phyloP scores from a whole-genome alignment of 2,888 invertebrate genomes.

The Trissolcus japonicus region DNA sequence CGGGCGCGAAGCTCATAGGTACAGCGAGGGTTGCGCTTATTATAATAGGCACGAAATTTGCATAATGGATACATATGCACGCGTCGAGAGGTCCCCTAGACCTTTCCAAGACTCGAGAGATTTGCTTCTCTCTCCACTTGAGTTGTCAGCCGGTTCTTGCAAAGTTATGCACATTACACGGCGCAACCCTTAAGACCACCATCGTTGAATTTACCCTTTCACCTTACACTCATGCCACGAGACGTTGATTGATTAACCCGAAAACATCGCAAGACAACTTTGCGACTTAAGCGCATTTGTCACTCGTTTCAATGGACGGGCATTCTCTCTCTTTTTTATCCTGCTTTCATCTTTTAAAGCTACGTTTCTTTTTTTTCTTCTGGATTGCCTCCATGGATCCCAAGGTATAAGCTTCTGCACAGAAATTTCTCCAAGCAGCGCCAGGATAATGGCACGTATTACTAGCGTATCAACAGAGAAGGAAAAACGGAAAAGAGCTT shows the following conservation, averaged over 20 bases:
- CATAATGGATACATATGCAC: constrained; percentile 76
- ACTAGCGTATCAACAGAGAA: constrained; percentile 42
- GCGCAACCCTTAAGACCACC: constrained; percentile 56
- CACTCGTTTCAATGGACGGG: constrained; percentile 20
- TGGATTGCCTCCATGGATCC: constrained; percentile 16
- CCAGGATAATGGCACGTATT: constrained; percentile 26
- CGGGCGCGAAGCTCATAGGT: constrained; percentile 64
- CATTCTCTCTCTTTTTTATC: not conserved
- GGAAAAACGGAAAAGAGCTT: constrained; percentile 57
- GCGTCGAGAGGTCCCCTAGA: constrained; percentile 66
- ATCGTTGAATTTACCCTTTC: constrained; percentile 36
- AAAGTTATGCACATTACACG: constrained; percentile 73
- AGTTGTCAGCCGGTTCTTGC: constrained; percentile 74
- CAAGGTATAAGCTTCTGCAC: constrained; percentile 15
- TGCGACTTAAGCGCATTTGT: constrained; percentile 50
- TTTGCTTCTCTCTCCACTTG: constrained; percentile 67
- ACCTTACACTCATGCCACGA: constrained; percentile 19
- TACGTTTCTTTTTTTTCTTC: constrained; percentile 7
- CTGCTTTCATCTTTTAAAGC: not conserved
- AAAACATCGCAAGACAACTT: constrained; percentile 39
- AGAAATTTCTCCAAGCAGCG: constrained; percentile 22
- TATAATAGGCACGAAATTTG: constrained; percentile 74
- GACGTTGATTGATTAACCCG: constrained; percentile 49
- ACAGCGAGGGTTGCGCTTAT: constrained; percentile 74
- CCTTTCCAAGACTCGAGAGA: constrained; percentile 61